phyloP scores from a whole-genome alignment of 2,797 vertebrate species.

The Bucorvus abyssinicus region DNA sequence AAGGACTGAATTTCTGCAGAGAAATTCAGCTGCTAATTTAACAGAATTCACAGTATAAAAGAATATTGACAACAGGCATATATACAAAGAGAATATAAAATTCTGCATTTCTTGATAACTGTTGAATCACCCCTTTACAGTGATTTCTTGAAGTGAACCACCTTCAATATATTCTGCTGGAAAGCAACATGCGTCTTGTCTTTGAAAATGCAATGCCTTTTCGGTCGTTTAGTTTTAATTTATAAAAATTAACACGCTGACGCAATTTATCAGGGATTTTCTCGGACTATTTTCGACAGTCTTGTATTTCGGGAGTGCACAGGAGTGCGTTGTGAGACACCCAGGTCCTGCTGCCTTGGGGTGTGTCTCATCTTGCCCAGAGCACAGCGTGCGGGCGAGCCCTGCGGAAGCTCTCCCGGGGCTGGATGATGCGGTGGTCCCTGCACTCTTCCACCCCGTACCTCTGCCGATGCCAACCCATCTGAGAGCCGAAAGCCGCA shows the following conservation, averaged over 20 bases:
- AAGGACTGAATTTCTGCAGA: not conserved
- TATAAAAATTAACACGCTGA: not conserved
- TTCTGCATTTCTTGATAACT: not conserved
- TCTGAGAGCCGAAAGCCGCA: not conserved
- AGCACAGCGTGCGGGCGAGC: not conserved
- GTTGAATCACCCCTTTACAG: not conserved
- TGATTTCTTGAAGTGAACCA: not conserved
- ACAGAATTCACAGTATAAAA: not conserved
- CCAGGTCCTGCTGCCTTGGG: not conserved
- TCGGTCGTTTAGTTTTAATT: not conserved
- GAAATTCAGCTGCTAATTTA: conserved; percentile 5
- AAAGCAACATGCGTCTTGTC: not conserved
- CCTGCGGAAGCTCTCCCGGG: not conserved
- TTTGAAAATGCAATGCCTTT: not conserved
- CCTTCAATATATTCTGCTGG: not conserved
- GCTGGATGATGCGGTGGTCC: not conserved
- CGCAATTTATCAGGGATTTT: not conserved
- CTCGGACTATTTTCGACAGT: not conserved
- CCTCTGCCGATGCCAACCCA: not conserved
- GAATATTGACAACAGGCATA: not conserved
- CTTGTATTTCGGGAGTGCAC: not conserved
- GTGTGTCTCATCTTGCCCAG: not conserved
- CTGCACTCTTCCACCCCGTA: not conserved
- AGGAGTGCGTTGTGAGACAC: not conserved
- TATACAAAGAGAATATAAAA: not conserved